Evolutionary conservation across 1,140 invertebrate species (phyloP).

Genomic region (Aradophagus sp.): DNA sequence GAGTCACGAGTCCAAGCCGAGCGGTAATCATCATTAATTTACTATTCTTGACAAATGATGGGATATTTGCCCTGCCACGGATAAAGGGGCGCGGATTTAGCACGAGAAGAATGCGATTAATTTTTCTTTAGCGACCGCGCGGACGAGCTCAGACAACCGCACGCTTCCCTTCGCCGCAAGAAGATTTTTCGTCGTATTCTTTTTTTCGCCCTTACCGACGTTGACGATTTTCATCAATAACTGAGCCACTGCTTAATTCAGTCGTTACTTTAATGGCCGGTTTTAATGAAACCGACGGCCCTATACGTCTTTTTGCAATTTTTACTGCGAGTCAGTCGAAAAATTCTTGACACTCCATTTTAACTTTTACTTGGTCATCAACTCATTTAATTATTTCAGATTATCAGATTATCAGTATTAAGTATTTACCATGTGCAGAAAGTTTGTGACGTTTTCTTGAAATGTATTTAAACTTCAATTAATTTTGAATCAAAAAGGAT

Average conservation of each 20-base stretch:
- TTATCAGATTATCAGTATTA: no score
- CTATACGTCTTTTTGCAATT: no score
- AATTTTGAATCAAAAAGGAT: no score
- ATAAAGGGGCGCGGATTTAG: slow-evolving; percentile 69
- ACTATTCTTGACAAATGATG: slow-evolving; percentile 70
- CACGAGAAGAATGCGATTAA: slow-evolving; percentile 69
- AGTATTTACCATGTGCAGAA: no score
- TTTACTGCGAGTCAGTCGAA: no score
- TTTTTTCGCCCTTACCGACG: slow-evolving; percentile 22
- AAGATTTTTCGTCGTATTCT: slow-evolving; percentile 35
- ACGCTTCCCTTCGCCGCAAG: slow-evolving; percentile 51
- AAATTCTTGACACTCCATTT: no score
- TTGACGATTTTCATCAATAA: slow-evolving; percentile 47
- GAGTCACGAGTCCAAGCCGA: slow-evolving; percentile 60
- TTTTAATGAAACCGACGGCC: no score
- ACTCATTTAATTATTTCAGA: no score
- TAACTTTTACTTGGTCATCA: no score
- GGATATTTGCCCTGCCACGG: slow-evolving; percentile 66
- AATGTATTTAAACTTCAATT: no score
- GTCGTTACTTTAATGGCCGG: slow-evolving; percentile 15
- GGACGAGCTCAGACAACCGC: slow-evolving; percentile 61
- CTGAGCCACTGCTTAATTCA: slow-evolving; percentile 24
- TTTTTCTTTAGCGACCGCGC: slow-evolving; percentile 65
- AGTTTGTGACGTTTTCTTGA: no score
- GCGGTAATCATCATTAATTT: slow-evolving; percentile 72